Conservation (phyloP, 2,113 vertebrate genomes). For the Sphyrna mokarran region DNA sequence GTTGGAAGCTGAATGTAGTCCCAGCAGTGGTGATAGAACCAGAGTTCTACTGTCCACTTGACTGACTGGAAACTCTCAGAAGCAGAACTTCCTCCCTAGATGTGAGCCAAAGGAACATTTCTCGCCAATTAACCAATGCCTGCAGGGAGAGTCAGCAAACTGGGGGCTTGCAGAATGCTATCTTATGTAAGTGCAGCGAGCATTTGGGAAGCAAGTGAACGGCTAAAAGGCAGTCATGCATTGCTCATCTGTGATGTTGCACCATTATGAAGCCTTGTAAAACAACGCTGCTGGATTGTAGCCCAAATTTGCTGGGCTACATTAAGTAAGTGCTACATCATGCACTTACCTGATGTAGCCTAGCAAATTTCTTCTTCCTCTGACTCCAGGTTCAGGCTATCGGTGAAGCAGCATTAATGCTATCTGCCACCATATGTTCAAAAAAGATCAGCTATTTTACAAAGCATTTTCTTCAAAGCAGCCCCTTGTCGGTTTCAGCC, state of each 20-base stretch:
- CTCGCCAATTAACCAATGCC: too few species aligned
- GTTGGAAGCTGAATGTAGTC: too few species aligned
- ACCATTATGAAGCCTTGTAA: not conserved
- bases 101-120: too few species aligned
- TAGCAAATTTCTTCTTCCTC: not conserved
- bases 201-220: not conserved
- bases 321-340: too few species aligned
- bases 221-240: not conserved
- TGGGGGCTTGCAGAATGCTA: not conserved
- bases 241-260: not conserved
- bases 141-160: too few species aligned
- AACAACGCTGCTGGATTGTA: not conserved
- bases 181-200: not conserved
- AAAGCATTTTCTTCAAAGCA: not conserved
- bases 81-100: too few species aligned
- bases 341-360: not conserved
- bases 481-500: not conserved
- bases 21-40: too few species aligned
- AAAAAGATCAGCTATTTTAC: not conserved
- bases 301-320: too few species aligned
- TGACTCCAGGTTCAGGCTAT: not conserved
- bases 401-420: not conserved
- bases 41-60: too few species aligned
- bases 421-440: not conserved
- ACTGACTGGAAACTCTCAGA: too few species aligned